These are phyloP conservation scores for Pseudopodoces humilis DNA, from an alignment of 2,113 vertebrate species.

Conservation along the genomic window DNA sequence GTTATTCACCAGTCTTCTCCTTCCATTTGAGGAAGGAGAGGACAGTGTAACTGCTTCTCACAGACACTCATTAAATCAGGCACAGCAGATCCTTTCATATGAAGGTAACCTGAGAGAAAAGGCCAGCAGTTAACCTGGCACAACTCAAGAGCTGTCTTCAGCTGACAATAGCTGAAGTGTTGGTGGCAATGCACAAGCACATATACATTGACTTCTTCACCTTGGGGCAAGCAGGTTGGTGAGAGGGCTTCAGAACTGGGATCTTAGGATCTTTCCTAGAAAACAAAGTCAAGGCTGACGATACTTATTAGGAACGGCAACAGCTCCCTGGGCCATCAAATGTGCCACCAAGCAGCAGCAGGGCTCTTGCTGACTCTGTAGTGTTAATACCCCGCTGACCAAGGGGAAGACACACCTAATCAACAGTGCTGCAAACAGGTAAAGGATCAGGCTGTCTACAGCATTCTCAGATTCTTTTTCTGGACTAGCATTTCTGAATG, in stretches of 20 bases:
- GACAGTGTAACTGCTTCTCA: neutral
- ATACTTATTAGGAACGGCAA: neutral
- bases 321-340: neutral
- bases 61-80: slow-evolving; percentile 24
- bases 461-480: neutral
- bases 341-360: neutral
- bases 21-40: neutral
- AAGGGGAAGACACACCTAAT: neutral
- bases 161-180: neutral
- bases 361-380: neutral
- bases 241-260: neutral
- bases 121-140: neutral
- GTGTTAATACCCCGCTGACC: neutral
- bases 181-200: neutral
- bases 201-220: neutral
- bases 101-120: slow-evolving; percentile 18
- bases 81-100: neutral
- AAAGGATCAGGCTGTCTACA: neutral
- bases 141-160: neutral
- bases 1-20: slow-evolving; percentile 9
- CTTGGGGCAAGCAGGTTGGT: neutral
- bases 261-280: neutral
- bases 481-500: neutral
- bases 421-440: neutral
- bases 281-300: neutral